Conservation (phyloP, 2,113 vertebrate species). For the Atherinomorus stipes region DNA sequence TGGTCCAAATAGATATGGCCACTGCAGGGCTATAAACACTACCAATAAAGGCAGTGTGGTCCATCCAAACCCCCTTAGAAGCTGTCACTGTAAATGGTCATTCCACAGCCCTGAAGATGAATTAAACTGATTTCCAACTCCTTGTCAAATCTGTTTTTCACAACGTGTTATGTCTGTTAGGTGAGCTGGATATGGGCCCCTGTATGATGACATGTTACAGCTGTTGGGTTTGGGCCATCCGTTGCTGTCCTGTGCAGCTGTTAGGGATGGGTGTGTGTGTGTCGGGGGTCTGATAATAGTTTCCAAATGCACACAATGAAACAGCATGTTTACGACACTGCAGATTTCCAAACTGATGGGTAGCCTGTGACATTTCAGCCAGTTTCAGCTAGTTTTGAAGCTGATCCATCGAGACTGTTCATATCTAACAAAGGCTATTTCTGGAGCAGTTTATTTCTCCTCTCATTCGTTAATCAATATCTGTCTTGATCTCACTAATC, state of each 20-base stretch:
- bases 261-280: constrained; percentile 39
- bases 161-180: constrained; percentile 43
- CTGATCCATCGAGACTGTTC: background rate
- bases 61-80: constrained; percentile 49
- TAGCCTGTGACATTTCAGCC: background rate
- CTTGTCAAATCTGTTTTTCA: constrained; percentile 22
- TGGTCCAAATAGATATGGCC: constrained; percentile 73
- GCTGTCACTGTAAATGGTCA: constrained; percentile 47
- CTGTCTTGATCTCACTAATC: background rate
- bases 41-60: constrained; percentile 81
- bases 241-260: constrained; percentile 70
- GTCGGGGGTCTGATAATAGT: constrained; percentile 68
- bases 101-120: constrained; percentile 62
- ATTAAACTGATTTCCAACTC: constrained; percentile 45
- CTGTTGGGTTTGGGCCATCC: constrained; percentile 40
- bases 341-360: constrained; percentile 12
- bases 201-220: constrained; percentile 55
- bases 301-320: constrained; percentile 61
- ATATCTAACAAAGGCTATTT: background rate
- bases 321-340: constrained; percentile 37
- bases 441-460: background rate
- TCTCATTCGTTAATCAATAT: background rate
- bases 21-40: constrained; percentile 72
- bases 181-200: constrained; percentile 35
- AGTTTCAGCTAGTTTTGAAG: background rate